Conservation (phyloP, 2,797 vertebrate genomes). For the Rhinophrynus dorsalis region DNA sequence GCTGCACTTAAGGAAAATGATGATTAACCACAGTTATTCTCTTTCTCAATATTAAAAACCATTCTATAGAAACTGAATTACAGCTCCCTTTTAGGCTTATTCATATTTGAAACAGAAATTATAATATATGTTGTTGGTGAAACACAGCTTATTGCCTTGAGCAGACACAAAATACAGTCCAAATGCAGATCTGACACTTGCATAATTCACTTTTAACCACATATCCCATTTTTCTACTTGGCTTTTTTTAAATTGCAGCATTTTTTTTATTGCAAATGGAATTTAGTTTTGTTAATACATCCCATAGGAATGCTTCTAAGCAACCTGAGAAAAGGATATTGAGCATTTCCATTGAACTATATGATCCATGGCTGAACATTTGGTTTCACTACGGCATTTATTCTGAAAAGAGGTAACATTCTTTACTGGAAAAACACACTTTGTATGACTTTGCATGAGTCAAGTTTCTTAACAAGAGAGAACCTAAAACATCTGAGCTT, state of each 20-base stretch:
- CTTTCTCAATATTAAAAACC: neutral
- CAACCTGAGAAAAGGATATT: neutral
- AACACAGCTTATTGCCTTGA: neutral
- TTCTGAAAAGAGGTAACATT: neutral
- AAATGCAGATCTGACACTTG: neutral
- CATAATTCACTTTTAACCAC: neutral
- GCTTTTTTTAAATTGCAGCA: neutral
- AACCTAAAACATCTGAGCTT: neutral
- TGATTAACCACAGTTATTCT: neutral
- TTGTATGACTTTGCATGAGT: neutral
- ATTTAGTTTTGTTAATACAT: neutral
- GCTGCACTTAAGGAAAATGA: neutral
- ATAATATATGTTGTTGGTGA: neutral
- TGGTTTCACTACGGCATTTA: neutral
- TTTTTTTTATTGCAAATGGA: neutral
- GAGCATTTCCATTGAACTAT: neutral
- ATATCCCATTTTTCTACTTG: neutral
- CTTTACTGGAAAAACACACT: neutral
- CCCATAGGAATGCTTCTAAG: neutral
- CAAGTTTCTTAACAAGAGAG: neutral
- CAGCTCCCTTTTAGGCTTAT: neutral
- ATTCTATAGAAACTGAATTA: neutral
- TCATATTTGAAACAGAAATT: neutral
- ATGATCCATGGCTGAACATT: slow-evolving; percentile 11
- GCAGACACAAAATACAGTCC: neutral